Evolutionary conservation across 2,113 vertebrate genomes (phyloP).

Genomic region (Ceyx cyanopectus): DNA sequence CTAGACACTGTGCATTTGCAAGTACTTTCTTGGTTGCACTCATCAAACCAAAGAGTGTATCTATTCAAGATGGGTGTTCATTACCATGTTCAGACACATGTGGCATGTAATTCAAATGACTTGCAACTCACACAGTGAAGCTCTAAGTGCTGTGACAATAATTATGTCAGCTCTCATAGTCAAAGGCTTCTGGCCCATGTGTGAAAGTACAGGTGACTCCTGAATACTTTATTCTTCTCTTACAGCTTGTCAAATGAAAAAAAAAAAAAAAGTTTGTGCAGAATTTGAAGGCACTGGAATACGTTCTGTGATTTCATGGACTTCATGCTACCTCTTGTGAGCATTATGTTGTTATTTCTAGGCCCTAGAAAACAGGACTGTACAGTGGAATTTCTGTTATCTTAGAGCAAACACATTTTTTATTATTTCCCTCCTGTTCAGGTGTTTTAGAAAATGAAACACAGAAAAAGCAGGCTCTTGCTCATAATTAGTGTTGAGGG

Average conservation of each 20-base stretch:
- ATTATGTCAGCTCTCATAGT: not conserved
- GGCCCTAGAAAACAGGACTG: not conserved
- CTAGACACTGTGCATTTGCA: not conserved
- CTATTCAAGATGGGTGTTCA: accelerated
- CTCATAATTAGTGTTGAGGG: not conserved
- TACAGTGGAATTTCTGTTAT: not conserved
- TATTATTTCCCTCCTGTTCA: not conserved
- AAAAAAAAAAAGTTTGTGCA: not conserved
- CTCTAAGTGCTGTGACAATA: not conserved
- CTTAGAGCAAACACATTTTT: not conserved
- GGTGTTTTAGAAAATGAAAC: conserved; percentile 2
- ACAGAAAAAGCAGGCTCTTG: not conserved
- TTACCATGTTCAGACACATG: accelerated
- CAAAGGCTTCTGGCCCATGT: accelerated
- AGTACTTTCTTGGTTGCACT: not conserved
- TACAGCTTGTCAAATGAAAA: not conserved
- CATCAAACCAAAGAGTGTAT: not conserved
- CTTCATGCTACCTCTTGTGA: not conserved
- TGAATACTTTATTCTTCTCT: not conserved
- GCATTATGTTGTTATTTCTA: not conserved
- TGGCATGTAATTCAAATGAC: accelerated
- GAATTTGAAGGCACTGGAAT: not conserved
- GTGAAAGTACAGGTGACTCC: not conserved
- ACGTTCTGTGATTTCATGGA: not conserved
- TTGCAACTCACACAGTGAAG: not conserved